Evolutionary conservation across 2,888 invertebrate genomes (phyloP).

Genomic region (Ichneumoninae sp.): DNA sequence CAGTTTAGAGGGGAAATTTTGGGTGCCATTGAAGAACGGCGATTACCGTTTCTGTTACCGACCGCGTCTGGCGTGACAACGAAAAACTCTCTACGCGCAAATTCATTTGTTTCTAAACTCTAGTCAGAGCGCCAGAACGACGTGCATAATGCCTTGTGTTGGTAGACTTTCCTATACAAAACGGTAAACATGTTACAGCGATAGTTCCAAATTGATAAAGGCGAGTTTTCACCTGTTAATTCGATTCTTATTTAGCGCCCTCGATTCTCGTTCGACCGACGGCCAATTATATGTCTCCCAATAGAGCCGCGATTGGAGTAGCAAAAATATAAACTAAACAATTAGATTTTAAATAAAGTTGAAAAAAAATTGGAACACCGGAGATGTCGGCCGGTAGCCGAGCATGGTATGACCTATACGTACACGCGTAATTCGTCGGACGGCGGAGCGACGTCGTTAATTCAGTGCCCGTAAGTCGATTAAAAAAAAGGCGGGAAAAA

Average conservation of each 20-base stretch:
- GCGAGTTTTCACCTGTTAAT: too few species aligned
- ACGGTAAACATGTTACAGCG: too few species aligned
- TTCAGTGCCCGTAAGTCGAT: conserved; percentile 55
- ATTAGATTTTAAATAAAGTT: background rate
- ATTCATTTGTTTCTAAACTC: too few species aligned
- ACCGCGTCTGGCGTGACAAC: too few species aligned
- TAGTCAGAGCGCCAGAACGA: too few species aligned
- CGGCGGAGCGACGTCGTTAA: conserved; percentile 5
- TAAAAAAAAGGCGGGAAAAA: conserved; percentile 43
- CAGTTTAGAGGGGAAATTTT: too few species aligned
- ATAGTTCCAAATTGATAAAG: too few species aligned
- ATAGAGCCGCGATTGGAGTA: conserved; percentile 19
- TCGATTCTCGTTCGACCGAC: background rate
- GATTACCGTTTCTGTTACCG: too few species aligned
- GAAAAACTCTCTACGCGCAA: too few species aligned
- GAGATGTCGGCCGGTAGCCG: background rate
- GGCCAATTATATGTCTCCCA: conserved; percentile 1
- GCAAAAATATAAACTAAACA: background rate
- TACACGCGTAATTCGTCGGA: conserved; percentile 18
- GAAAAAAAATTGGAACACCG: conserved; percentile 11
- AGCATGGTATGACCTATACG: background rate
- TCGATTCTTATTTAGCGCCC: background rate
- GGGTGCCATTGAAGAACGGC: too few species aligned
- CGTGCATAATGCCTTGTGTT: too few species aligned
- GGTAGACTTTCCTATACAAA: too few species aligned